A percentile compares a stretch with the other conserved stretches of the same genome.
These are phyloP conservation scores for Mallotus villosus DNA, from an alignment of 2,797 vertebrate species.

Conservation along the genomic window DNA sequence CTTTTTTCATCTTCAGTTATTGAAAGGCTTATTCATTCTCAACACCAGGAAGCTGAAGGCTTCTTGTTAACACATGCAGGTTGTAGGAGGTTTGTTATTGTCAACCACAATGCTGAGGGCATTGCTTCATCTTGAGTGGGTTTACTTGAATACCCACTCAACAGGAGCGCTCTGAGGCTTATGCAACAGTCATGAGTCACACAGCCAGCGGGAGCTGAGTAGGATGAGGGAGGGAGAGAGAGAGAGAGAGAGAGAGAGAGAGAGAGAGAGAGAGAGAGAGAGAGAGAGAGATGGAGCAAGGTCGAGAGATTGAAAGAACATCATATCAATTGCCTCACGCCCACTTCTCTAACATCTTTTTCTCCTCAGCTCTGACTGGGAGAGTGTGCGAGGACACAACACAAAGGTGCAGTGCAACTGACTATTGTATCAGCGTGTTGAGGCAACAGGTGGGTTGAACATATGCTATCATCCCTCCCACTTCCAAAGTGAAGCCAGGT, in stretches of 20 bases:
- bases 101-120: background rate
- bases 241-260: background rate
- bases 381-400: background rate
- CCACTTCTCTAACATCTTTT: background rate
- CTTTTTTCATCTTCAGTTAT: too few species aligned
- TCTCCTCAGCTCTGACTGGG: conserved; percentile 1
- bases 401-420: background rate
- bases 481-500: too few species aligned
- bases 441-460: background rate
- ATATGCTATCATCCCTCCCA: background rate
- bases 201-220: background rate
- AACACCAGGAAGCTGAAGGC: background rate
- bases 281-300: background rate
- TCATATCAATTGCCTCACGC: background rate
- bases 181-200: conserved; percentile 14
- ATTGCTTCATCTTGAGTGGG: background rate
- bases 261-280: background rate
- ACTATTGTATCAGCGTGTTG: background rate
- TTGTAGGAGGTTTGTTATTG: background rate
- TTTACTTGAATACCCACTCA: background rate
- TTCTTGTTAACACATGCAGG: background rate
- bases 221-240: background rate
- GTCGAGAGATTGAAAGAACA: background rate
- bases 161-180: background rate
- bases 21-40: too few species aligned